These are phyloP conservation scores for Albula glossodonta DNA, from an alignment of 2,113 vertebrate genomes.

Conservation along the genomic window DNA sequence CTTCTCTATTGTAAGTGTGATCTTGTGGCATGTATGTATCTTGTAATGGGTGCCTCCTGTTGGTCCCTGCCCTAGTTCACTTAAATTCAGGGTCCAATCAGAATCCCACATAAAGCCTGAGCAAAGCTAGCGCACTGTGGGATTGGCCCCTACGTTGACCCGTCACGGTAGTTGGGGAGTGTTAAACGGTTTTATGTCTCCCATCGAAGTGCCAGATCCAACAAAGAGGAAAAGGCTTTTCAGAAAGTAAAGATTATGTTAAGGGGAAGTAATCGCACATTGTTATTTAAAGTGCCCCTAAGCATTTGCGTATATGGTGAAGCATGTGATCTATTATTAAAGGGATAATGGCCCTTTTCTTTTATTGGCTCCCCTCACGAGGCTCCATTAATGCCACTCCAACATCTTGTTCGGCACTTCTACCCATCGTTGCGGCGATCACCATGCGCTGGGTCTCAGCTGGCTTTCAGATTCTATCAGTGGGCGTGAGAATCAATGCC, in stretches of 20 bases:
- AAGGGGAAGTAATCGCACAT: not conserved
- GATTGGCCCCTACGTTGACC: not conserved
- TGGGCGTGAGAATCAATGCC: not conserved
- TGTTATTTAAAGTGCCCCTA: not conserved
- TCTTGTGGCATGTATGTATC: not conserved
- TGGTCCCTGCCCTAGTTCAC: not conserved
- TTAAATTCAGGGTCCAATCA: not conserved
- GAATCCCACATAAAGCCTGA: not conserved
- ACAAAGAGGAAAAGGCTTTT: not conserved
- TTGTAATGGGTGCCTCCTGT: not conserved
- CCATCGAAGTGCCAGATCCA: not conserved
- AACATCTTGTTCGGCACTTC: not conserved
- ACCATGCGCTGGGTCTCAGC: not conserved
- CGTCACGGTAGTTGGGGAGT: not conserved
- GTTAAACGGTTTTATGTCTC: not conserved
- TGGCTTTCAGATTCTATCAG: not conserved
- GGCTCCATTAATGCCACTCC: slow-evolving; percentile 11
- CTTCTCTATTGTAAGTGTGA: not conserved
- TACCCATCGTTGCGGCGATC: not conserved
- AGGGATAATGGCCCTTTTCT: not conserved
- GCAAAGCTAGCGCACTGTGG: not conserved
- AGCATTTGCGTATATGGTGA: not conserved
- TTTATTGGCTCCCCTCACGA: not conserved
- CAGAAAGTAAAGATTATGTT: not conserved
- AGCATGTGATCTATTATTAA: slow-evolving; percentile 9